Evolutionary conservation across 1,140 invertebrate species (phyloP), one percentile per base, ranked within the genome.

Genomic region (Brachionus asplanchnoidis): DNA sequence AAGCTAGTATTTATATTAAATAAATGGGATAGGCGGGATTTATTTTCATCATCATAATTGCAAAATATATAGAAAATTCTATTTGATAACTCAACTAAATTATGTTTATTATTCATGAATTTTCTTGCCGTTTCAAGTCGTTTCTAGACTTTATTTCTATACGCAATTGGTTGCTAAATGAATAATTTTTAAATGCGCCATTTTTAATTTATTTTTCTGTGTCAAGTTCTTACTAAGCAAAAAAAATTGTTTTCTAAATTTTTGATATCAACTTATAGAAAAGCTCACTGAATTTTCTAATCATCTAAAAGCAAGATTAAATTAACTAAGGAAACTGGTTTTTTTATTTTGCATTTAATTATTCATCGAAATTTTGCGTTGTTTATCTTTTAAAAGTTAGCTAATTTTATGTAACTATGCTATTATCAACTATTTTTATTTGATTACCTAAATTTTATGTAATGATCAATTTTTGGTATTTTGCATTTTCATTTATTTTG

Each of bases 131-230:
- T 68, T 68, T 68, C 66, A 68, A 68, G 66, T 68, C 2, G 9
- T 32, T 17, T 68, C 66, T 68, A 40, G 17, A 32, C 11, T 68
- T 36, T 6, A 53, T 66, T 40, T 68, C 66, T 2, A 68, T 11
- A n/a, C 32, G 26, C 32, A 32, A 68, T 68, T 68, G 9, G 26
- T 68, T 32, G 14, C 66, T 36, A 14, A 32, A 60, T 2, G 2
- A n/a, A 68, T n/a, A 36, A 68, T 68, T 68, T 68, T 11, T 1
- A 68, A 68, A 68, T 32, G 32, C 66, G 66, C 66, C 66, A 68
- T 68, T 68, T 68, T 68, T 68, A 68, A 68, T 68, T 68, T 68
- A 68, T 68, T 68, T 68, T 68, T 68, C 26, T 68, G n/a, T 68
- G 66, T 68, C 66, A 40, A 14, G 32, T 32, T 6, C 9, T 66